phyloP scores from a whole-genome alignment of 2,888 invertebrate species.

The Embidobia sp. region DNA sequence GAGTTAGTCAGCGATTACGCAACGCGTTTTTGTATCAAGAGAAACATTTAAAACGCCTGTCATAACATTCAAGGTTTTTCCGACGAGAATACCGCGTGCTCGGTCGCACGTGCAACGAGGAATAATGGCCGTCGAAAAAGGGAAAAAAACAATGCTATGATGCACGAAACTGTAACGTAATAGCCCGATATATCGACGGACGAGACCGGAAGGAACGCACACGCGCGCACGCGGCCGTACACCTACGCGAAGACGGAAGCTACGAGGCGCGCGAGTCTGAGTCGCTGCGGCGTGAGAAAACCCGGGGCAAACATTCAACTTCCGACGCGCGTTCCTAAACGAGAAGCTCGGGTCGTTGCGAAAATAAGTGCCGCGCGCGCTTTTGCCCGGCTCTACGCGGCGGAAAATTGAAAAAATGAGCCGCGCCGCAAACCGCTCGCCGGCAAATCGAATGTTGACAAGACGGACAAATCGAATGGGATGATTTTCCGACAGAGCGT shows the following conservation, averaged over 20 bases:
- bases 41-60: constrained; percentile 40
- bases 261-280: constrained; percentile 25
- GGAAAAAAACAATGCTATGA: constrained; percentile 16
- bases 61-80: constrained; percentile 36
- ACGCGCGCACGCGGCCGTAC: background rate
- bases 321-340: constrained; percentile 27
- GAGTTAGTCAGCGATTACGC: constrained; percentile 36
- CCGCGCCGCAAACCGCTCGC: constrained; percentile 5
- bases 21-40: constrained; percentile 25
- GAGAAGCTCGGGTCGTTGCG: constrained; percentile 17
- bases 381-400: constrained; percentile 21
- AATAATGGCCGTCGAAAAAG: constrained; percentile 21
- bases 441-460: background rate
- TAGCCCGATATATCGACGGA: constrained; percentile 10
- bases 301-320: constrained; percentile 48
- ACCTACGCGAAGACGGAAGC: constrained; percentile 17
- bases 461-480: background rate
- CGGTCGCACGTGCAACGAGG: constrained; percentile 8
- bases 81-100: constrained; percentile 1
- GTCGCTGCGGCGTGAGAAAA: constrained; percentile 38
- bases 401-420: constrained; percentile 22
- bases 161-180: constrained; percentile 23
- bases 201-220: constrained; percentile 20
- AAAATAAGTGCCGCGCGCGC: constrained; percentile 32
- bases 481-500: background rate